Percentiles rank a stretch among this genome's conserved stretches.
phyloP scores from a whole-genome alignment of 2,113 vertebrate genomes.

The Rhinopomastus cyanomelas region DNA sequence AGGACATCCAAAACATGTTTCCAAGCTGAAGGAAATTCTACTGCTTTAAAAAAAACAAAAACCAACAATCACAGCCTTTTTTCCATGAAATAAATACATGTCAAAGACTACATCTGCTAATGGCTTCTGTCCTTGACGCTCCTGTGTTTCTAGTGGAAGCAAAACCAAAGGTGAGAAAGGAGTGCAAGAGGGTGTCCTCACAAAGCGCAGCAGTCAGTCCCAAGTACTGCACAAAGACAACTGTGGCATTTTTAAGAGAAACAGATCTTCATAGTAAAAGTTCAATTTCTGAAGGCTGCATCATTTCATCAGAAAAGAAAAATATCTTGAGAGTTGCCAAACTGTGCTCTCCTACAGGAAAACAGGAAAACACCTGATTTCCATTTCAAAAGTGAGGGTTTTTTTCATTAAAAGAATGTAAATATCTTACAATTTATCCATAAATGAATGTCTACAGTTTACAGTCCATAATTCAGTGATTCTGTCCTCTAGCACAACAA shows the following conservation, averaged over 20 bases:
- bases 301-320: neutral
- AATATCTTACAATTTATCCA: neutral
- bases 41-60: neutral
- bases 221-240: neutral
- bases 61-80: constrained; percentile 20
- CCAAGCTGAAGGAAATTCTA: neutral
- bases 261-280: neutral
- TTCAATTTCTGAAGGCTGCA: neutral
- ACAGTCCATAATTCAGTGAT: neutral
- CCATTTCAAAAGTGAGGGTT: neutral
- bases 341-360: neutral
- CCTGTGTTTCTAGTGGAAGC: neutral
- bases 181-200: neutral
- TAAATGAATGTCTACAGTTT: neutral
- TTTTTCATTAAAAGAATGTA: neutral
- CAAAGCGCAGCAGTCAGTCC: neutral
- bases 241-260: neutral
- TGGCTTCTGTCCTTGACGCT: neutral
- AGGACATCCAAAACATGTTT: constrained; percentile 14
- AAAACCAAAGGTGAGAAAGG: neutral
- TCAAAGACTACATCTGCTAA: neutral
- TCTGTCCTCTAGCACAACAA: neutral
- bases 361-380: neutral
- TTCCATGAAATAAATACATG: constrained; percentile 12
- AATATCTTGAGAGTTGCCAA: neutral